A percentile compares a stretch with the other conserved stretches of the same genome.
phyloP scores from a whole-genome alignment of 2,888 invertebrate species.

The Dorcus hopei region DNA sequence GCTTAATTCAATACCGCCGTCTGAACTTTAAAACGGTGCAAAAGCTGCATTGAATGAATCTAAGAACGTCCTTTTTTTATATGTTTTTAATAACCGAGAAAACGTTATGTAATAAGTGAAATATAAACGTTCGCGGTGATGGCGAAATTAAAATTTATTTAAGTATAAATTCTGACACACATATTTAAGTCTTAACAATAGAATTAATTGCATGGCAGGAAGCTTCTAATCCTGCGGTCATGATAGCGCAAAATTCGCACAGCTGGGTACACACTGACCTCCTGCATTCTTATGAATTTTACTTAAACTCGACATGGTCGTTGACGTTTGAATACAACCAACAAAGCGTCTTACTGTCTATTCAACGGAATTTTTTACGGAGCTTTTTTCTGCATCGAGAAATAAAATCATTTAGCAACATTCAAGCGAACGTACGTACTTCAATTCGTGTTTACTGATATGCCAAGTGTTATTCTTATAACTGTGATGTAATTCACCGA shows the following conservation, averaged over 20 bases:
- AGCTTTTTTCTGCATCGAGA: too few species aligned
- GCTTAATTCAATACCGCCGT: conserved; percentile 7
- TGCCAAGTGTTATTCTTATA: too few species aligned
- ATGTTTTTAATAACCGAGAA: too few species aligned
- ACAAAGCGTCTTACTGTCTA: not conserved
- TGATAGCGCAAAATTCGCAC: conserved; percentile 21
- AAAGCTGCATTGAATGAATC: too few species aligned
- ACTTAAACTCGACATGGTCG: conserved; percentile 14
- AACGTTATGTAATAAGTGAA: too few species aligned
- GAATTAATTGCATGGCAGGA: conserved; percentile 2
- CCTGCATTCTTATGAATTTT: conserved; percentile 18
- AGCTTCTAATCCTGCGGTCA: conserved; percentile 26
- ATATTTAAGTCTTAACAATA: too few species aligned
- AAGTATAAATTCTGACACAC: too few species aligned
- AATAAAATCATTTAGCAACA: not conserved
- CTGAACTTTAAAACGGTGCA: too few species aligned
- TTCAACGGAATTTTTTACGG: not conserved
- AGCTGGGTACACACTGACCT: conserved; percentile 32
- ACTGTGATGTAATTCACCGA: too few species aligned
- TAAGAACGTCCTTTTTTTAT: too few species aligned
- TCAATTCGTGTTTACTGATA: not conserved
- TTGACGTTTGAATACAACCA: conserved; percentile 5
- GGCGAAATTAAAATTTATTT: too few species aligned
- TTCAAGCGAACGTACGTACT: not conserved
- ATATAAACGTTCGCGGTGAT: too few species aligned